A percentile compares a stretch with the other conserved stretches of the same genome.
Evolutionary conservation across 2,888 invertebrate genomes (phyloP).

Genomic region (Macrostomum cliftonense): DNA sequence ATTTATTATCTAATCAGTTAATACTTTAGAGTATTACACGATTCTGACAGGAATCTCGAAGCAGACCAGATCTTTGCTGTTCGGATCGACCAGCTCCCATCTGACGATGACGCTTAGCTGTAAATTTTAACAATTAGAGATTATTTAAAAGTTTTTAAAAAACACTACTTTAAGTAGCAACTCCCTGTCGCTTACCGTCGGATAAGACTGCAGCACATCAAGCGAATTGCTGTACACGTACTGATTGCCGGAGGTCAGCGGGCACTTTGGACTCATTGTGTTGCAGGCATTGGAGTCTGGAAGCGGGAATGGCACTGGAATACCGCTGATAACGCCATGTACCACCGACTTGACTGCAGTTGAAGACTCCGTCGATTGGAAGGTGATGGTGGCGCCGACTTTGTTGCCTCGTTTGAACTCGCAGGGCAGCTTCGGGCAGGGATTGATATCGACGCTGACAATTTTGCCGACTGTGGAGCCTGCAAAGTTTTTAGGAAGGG

Average conservation of each 20-base stretch:
- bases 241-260: background rate
- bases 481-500: too few relatives aligned
- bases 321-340: background rate
- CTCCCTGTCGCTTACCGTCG: background rate
- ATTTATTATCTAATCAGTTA: too few relatives aligned
- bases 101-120: background rate
- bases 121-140: too few relatives aligned
- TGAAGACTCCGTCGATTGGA: background rate
- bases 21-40: slow-evolving; percentile 1
- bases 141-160: too few relatives aligned
- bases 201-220: background rate
- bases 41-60: background rate
- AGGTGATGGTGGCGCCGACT: background rate
- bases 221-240: background rate
- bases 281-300: slow-evolving; percentile 1
- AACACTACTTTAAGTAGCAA: too few relatives aligned
- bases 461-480: background rate
- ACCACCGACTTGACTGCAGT: background rate
- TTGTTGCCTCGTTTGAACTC: background rate
- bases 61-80: slow-evolving; percentile 2
- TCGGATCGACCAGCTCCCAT: slow-evolving; percentile 1
- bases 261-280: background rate
- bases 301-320: slow-evolving; percentile 1
- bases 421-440: background rate
- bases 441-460: background rate